phyloP scores from a whole-genome alignment of 2,797 vertebrate species.

The Macropodus opercularis region DNA sequence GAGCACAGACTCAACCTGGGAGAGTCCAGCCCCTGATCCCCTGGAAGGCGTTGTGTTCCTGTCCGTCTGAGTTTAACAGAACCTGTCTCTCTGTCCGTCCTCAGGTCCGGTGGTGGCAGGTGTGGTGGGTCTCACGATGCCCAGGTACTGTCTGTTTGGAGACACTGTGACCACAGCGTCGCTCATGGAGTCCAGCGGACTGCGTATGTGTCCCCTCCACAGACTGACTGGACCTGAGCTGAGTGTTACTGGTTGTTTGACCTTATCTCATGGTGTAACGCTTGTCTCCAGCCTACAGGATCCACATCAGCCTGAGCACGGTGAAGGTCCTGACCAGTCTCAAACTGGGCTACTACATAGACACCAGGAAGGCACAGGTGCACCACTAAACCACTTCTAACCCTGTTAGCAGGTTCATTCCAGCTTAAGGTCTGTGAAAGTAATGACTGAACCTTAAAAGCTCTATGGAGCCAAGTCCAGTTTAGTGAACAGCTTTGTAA shows the following conservation, averaged over 20 bases:
- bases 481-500: too few species aligned
- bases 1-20: too few species aligned
- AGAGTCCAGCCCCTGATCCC: too few species aligned
- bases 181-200: constrained; percentile 83
- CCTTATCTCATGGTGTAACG: neutral
- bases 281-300: constrained; percentile 83
- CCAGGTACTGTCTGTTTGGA: constrained; percentile 91
- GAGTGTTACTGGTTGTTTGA: neutral
- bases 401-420: too few species aligned
- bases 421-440: too few species aligned
- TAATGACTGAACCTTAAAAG: too few species aligned
- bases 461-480: too few species aligned
- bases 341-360: constrained; percentile 83
- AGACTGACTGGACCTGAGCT: neutral
- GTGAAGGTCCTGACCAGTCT: constrained; percentile 82
- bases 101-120: constrained; percentile 88
- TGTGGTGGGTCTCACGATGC: constrained; percentile 91
- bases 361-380: constrained; percentile 73
- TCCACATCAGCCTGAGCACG: constrained; percentile 85
- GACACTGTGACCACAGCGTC: constrained; percentile 91
- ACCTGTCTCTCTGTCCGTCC: neutral
- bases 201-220: constrained; percentile 53
- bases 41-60: too few species aligned
- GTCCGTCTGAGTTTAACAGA: too few species aligned
- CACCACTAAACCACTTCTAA: too few species aligned